phyloP scores from a whole-genome alignment of 1,140 invertebrate species.

The Kradibia gibbosae region DNA sequence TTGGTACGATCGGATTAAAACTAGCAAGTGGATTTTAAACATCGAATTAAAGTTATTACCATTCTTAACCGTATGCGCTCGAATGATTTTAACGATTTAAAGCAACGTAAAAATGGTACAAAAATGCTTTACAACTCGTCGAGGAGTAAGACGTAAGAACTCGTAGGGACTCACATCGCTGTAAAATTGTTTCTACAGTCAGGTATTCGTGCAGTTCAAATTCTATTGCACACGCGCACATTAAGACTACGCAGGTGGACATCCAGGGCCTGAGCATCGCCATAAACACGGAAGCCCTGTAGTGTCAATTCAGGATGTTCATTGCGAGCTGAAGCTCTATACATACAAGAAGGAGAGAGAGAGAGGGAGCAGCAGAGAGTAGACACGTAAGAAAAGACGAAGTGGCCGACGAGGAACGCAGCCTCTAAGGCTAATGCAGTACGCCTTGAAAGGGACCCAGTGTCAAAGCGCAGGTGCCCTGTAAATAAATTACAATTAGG shows the following conservation, averaged over 20 bases:
- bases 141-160: not conserved
- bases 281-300: not conserved
- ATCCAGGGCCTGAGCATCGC: too few relatives aligned
- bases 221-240: not conserved
- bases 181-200: constrained; percentile 9
- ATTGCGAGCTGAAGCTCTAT: too few relatives aligned
- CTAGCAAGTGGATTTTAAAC: not conserved
- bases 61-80: not conserved
- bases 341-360: too few relatives aligned
- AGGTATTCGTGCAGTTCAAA: not conserved
- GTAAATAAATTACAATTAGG: constrained; percentile 61
- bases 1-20: too few relatives aligned
- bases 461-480: constrained; percentile 23
- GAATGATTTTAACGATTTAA: not conserved
- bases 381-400: too few relatives aligned
- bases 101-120: not conserved
- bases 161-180: not conserved
- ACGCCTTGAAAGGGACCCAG: not conserved
- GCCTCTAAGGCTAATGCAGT: constrained; percentile 12
- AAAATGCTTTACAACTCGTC: not conserved
- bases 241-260: not conserved
- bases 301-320: too few relatives aligned
- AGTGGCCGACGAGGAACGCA: not conserved
- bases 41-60: not conserved
- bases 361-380: too few relatives aligned